A percentile compares a stretch with the other conserved stretches of the same genome.
phyloP scores from a whole-genome alignment of 2,113 vertebrate species.

The Hystrix cristata region DNA sequence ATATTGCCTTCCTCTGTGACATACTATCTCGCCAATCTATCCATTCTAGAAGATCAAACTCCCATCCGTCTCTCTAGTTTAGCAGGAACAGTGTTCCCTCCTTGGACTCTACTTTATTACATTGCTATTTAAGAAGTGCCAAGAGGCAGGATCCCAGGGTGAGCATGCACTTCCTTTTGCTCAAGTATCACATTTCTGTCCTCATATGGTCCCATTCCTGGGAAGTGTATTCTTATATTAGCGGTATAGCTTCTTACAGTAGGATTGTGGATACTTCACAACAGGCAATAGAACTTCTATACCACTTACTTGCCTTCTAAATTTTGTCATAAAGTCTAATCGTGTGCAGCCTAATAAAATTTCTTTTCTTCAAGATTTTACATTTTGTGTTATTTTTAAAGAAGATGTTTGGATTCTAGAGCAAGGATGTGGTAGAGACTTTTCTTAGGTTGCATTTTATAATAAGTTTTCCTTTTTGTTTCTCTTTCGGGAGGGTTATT shows the following conservation, averaged over 20 bases:
- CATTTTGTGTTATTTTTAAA: not conserved
- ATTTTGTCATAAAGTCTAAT: not conserved
- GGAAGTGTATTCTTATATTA: not conserved
- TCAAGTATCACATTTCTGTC: not conserved
- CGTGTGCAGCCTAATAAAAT: not conserved
- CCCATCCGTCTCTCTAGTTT: not conserved
- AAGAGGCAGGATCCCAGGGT: not conserved
- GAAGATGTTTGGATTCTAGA: not conserved
- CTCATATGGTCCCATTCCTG: not conserved
- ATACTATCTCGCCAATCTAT: not conserved
- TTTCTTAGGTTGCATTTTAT: not conserved
- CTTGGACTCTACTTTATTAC: not conserved
- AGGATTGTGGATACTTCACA: not conserved
- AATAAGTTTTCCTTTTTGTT: not conserved
- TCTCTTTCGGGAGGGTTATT: not conserved
- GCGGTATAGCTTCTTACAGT: not conserved
- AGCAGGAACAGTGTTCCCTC: not conserved
- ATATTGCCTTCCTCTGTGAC: not conserved
- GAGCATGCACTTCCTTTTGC: not conserved
- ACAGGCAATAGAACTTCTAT: not conserved
- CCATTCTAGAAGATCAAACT: not conserved
- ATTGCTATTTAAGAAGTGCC: not conserved
- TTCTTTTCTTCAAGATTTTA: not conserved
- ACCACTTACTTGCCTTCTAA: not conserved
- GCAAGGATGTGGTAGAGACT: not conserved